Evolutionary conservation across 2,888 invertebrate species (phyloP), one percentile per base, ranked within the genome.

Genomic region (Laspeyria flexula): DNA sequence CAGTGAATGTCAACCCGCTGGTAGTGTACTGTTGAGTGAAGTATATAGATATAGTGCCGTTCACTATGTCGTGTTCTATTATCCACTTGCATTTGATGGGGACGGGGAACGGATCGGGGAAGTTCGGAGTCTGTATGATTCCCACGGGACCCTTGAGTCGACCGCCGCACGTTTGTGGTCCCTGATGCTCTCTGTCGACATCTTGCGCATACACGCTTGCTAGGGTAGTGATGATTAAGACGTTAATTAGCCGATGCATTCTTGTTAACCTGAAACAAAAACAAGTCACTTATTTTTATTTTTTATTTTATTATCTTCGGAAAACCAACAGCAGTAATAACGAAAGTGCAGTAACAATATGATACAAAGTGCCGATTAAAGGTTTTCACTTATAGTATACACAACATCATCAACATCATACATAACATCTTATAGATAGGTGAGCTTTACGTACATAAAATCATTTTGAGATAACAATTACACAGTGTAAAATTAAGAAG

Each of bases 1-100:
- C 96, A 21, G 95, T 96, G 80, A 96, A 96, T 38, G 94, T 94
- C 6, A 96, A 85, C 0, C 96, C 97, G 72, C 95, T 95, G 66
- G 95, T 95, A 34, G 97, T 96, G 90, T 96, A 98, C 70, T 97
- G 94, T 79, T 98, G 98, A 1, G 97, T 97, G 69, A 98, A 94
- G 80, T 98, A 98, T 61, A 98, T 94, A 62, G 96, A 94, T 75
- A 98, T 97, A 41, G 96, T 95, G 7, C 95, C 94, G 70, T 96
- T 95, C 50, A 93, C 92, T 59, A 96, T 95, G n/a, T 96, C 95
- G 76, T 97, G 96, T 54, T 90, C 86, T 77, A 98, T 96, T 52
- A 98, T 93, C 98, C 98, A 98, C 68, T 95, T 94, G 83, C 98
- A 98, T 66, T 94, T 94, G 56, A 97, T 95, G 11, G 98, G 98